These are phyloP conservation scores for Micromesistius poutassou DNA, from an alignment of 2,797 vertebrate species.

Conservation along the genomic window DNA sequence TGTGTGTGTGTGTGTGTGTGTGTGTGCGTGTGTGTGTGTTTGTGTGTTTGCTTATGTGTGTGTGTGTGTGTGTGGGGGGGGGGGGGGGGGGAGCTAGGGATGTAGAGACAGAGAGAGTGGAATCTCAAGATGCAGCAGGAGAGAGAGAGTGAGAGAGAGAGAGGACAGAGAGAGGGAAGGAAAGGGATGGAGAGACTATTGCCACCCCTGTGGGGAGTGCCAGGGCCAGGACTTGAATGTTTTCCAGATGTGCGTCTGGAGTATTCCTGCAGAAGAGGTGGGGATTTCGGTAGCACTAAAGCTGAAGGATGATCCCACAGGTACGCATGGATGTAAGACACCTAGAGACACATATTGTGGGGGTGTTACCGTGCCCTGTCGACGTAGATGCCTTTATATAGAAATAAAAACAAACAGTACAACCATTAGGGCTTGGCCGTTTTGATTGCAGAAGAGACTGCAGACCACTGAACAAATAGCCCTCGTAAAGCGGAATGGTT, in stretches of 20 bases:
- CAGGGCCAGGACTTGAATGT: neutral
- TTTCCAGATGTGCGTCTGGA: conserved; percentile 36
- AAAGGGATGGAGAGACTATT: neutral
- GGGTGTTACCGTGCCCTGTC: too few species aligned
- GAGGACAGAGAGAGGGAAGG: neutral
- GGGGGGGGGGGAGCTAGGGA: too few species aligned
- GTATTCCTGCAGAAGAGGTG: conserved; percentile 34
- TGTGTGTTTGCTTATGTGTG: too few species aligned
- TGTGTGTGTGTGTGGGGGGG: neutral
- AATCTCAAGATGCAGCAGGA: neutral
- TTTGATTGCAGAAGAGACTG: too few species aligned
- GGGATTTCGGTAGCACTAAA: conserved; percentile 28
- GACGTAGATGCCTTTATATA: too few species aligned
- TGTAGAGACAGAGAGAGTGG: too few species aligned
- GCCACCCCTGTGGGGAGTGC: neutral
- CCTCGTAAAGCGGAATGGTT: conserved; percentile 56
- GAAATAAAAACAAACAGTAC: too few species aligned
- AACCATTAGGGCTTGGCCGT: too few species aligned
- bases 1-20: neutral
- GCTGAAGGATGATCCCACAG: conserved; percentile 51
- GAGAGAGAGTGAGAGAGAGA: neutral
- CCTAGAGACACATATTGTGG: conserved; percentile 17
- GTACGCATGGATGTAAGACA: conserved; percentile 55
- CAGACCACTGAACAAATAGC: neutral
- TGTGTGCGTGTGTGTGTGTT: too few species aligned